Conservation (phyloP, 1,140 invertebrate species). For the Ceratina calcarata region DNA sequence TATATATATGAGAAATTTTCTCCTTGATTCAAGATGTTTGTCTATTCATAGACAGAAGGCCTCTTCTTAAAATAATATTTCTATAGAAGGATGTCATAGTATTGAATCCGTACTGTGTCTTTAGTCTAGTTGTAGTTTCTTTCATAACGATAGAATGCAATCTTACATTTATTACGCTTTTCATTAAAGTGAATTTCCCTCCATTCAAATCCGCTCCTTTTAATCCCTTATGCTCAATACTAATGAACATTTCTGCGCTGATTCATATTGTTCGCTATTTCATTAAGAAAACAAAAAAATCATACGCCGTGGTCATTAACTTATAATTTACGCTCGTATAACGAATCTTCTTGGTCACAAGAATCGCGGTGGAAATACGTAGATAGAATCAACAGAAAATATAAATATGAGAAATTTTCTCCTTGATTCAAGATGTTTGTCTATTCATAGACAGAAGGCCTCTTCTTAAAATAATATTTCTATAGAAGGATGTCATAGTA, state of each 20-base stretch:
- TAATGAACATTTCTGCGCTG: constrained; percentile 4
- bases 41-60: not conserved
- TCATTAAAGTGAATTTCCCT: constrained; percentile 16
- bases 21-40: not conserved
- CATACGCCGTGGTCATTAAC: not conserved
- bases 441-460: not conserved
- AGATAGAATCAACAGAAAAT: no score
- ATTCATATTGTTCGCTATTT: constrained; percentile 2
- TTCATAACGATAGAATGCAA: not conserved
- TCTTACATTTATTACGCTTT: constrained; percentile 10
- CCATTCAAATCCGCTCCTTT: constrained; percentile 22
- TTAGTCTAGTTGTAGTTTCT: constrained; percentile 11
- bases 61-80: not conserved
- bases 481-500: not conserved
- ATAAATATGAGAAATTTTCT: not conserved
- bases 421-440: not conserved
- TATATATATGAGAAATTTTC: not conserved
- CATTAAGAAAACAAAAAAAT: not conserved
- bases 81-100: not conserved
- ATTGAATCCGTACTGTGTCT: not conserved
- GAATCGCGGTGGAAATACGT: not conserved
- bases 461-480: not conserved
- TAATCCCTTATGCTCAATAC: not conserved
- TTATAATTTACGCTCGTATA: not conserved
- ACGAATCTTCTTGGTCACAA: not conserved